A percentile compares a stretch with the other conserved stretches of the same genome.
Evolutionary conservation across 2,797 vertebrate genomes (phyloP).

Genomic region (Xenopus petersii): DNA sequence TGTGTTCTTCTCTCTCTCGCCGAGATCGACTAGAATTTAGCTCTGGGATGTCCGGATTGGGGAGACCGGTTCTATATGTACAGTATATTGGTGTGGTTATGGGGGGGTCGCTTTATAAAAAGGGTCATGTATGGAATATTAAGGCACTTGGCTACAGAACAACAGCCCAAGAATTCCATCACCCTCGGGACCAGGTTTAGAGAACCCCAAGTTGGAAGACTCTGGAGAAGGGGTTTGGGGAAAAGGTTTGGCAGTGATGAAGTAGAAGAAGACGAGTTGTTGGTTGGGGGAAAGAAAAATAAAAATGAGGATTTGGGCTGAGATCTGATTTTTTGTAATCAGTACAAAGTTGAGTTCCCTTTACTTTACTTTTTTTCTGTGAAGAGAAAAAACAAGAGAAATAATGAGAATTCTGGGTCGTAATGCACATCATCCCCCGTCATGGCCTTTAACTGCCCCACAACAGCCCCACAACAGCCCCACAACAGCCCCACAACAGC

Average conservation of each 20-base stretch:
- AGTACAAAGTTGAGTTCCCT: conserved; percentile 37
- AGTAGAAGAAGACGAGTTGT: background rate
- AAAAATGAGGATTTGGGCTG: conserved; percentile 30
- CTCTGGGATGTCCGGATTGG: conserved; percentile 1
- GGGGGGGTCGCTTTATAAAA: conserved; percentile 28
- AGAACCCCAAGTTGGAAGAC: background rate
- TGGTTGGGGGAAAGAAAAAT: conserved; percentile 27
- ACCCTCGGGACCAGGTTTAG: conserved; percentile 18
- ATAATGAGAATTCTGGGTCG: background rate
- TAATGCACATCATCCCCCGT: background rate
- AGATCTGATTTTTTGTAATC: conserved; percentile 29
- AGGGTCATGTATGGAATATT: conserved; percentile 19
- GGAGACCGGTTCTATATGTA: background rate
- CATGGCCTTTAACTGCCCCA: background rate
- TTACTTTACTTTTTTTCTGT: conserved; percentile 29
- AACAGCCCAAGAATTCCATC: conserved; percentile 38
- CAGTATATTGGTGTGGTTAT: conserved; percentile 9
- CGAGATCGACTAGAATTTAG: background rate
- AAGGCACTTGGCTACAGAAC: conserved; percentile 14
- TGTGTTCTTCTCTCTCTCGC: conserved; percentile 16
- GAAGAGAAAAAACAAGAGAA: conserved; percentile 5
- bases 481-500: too few species aligned
- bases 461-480: background rate
- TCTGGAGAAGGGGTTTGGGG: conserved; percentile 1
- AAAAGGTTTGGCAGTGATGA: conserved; percentile 26